These are phyloP conservation scores for Drosophila pegasa DNA, from an alignment of 2,888 invertebrate genomes.

Conservation along the genomic window DNA sequence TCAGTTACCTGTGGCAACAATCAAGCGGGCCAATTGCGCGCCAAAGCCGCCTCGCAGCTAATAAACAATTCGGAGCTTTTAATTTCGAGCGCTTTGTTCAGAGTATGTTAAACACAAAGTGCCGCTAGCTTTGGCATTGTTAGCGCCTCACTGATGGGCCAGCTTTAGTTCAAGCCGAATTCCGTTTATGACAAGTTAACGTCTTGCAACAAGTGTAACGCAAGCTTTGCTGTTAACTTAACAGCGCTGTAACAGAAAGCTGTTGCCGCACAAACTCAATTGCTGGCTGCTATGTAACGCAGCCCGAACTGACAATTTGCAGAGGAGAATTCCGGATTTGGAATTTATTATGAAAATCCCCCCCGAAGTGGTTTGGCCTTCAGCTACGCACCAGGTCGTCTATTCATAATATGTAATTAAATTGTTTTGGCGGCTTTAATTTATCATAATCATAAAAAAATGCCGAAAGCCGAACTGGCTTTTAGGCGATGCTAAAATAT, in stretches of 20 bases:
- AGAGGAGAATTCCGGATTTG: slow-evolving; percentile 20
- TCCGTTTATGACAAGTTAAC: slow-evolving; percentile 19
- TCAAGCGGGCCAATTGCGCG: slow-evolving; percentile 61
- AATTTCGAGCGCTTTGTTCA: slow-evolving; percentile 36
- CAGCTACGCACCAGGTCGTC: background rate
- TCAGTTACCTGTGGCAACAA: slow-evolving; percentile 84
- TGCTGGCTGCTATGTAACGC: slow-evolving; percentile 32
- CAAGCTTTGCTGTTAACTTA: slow-evolving; percentile 26
- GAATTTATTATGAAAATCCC: slow-evolving; percentile 15
- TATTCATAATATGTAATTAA: slow-evolving; percentile 7
- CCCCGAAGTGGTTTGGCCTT: slow-evolving; percentile 23
- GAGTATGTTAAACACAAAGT: slow-evolving; percentile 25
- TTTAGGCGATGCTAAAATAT: background rate
- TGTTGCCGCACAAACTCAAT: background rate
- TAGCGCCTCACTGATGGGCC: slow-evolving; percentile 16
- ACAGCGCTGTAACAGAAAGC: slow-evolving; percentile 22
- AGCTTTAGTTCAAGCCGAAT: slow-evolving; percentile 22
- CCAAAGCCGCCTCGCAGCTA: slow-evolving; percentile 52
- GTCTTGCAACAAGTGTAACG: slow-evolving; percentile 15
- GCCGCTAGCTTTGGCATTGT: slow-evolving; percentile 57
- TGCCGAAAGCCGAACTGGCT: background rate
- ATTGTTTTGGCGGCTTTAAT: background rate
- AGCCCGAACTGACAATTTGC: background rate
- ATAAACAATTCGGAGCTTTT: slow-evolving; percentile 58
- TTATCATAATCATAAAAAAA: slow-evolving; percentile 1